Base-by-base conservation (phyloP, 2,113 vertebrate genomes). In the Odocoileus hemionus region DNA sequence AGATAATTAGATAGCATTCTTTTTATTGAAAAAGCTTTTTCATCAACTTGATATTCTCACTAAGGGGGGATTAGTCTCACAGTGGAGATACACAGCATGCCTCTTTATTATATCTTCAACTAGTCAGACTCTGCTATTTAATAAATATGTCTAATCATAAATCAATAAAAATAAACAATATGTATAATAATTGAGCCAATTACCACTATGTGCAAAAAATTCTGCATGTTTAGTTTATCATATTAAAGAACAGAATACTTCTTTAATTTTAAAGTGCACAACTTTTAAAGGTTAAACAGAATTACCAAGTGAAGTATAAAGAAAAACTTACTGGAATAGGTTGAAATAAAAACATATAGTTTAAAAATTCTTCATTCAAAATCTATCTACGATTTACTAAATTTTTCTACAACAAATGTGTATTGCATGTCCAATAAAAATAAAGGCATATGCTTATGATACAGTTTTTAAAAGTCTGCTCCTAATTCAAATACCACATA, bases 261-360 rank as follows among this genome's bases (percentile, higher is more conserved):
- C 43, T 47, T 94, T 86, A 33, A 25, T 60, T 96, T 93, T 89
- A 95, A 95, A 96, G 70, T 67, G 91, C 39, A 78, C 91, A n/a
- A 97, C 82, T 89, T 97, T 70, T 90, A 98, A 84, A 97, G 89
- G 30, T 43, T 95, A 95, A 98, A 97, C 1, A 83, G 94, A 98
- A 94, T 76, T 86, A 89, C 10, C 57, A 76, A 89, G 8, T 43
- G 76, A 86, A 7, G n/a, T 64, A 16, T 70, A 57, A 87, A 84
- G n/a, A 36, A 55, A 57, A 87, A 80, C 1, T 76, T 80, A 88
- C 15, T 57, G 78, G 93, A 97, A 90, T 79, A 97, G 67, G 90
- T 97, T 55, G 89, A 98, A 98, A 98, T 79, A 86, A 98, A 98
- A 98, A 97, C 13, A 98, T 97, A 98, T 85, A 97, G 96, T 96